Evolutionary conservation across 2,797 vertebrate genomes (phyloP).

Genomic region (Onychomys arenicola): DNA sequence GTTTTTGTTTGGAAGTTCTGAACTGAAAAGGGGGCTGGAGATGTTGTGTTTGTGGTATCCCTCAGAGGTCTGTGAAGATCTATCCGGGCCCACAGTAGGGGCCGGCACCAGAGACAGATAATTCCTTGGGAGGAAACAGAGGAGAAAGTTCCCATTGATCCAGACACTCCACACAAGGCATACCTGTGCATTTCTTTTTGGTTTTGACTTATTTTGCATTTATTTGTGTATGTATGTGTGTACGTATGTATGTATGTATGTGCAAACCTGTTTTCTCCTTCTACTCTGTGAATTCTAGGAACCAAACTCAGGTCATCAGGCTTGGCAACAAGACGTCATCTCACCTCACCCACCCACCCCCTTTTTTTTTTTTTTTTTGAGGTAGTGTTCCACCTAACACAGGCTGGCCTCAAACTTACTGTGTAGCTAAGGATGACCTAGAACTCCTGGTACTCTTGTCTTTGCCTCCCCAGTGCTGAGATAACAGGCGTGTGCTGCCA

Average conservation of each 20-base stretch:
- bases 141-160: not conserved
- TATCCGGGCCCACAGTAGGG: not conserved
- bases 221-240: not conserved
- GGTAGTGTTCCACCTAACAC: not conserved
- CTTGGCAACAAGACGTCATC: no score
- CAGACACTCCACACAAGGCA: not conserved
- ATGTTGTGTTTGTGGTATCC: not conserved
- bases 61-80: not conserved
- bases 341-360: no score
- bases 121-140: constrained; percentile 3
- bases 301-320: not conserved
- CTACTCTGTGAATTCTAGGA: not conserved
- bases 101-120: not conserved
- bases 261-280: not conserved
- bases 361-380: no score
- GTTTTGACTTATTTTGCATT: not conserved
- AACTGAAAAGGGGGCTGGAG: constrained; percentile 46
- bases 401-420: not conserved
- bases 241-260: not conserved
- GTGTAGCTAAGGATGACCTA: not conserved
- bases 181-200: not conserved
- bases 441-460: not conserved
- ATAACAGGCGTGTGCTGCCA: no score
- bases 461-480: not conserved
- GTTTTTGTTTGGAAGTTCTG: constrained; percentile 75